Evolutionary conservation across 2,797 vertebrate species (phyloP).

Genomic region (Ambastaia sidthimunki): DNA sequence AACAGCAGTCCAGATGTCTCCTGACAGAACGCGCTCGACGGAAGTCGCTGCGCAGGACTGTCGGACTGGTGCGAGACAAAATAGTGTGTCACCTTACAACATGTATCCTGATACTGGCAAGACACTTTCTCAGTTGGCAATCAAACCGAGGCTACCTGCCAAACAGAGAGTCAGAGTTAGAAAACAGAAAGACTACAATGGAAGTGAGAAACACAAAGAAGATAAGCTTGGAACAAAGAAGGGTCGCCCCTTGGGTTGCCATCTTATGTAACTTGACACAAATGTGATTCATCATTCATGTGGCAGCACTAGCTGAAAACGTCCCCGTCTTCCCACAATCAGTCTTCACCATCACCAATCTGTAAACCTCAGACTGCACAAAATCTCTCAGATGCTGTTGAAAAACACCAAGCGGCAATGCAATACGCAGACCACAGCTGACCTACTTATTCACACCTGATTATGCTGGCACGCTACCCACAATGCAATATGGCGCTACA

Average conservation of each 20-base stretch:
- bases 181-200: background rate
- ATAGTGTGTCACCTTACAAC: conserved; percentile 47
- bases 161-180: conserved; percentile 10
- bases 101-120: conserved; percentile 38
- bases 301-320: conserved; percentile 38
- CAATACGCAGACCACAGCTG: conserved; percentile 45
- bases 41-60: background rate
- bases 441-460: conserved; percentile 50
- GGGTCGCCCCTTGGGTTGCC: conserved; percentile 26
- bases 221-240: background rate
- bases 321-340: conserved; percentile 30
- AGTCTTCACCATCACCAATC: conserved; percentile 27
- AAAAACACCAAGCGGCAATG: conserved; percentile 24
- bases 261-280: conserved; percentile 55
- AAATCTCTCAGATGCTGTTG: background rate
- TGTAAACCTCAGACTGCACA: conserved; percentile 23
- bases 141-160: conserved; percentile 41
- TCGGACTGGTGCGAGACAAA: conserved; percentile 32
- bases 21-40: conserved; percentile 21
- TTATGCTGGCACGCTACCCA: conserved; percentile 41
- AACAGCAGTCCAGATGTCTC: conserved; percentile 49
- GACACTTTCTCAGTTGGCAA: conserved; percentile 52
- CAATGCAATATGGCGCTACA: conserved; percentile 46
- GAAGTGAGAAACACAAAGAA: background rate
- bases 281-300: conserved; percentile 56